Conservation (phyloP, 2,113 vertebrate genomes). For the Baryphthengus martii region DNA sequence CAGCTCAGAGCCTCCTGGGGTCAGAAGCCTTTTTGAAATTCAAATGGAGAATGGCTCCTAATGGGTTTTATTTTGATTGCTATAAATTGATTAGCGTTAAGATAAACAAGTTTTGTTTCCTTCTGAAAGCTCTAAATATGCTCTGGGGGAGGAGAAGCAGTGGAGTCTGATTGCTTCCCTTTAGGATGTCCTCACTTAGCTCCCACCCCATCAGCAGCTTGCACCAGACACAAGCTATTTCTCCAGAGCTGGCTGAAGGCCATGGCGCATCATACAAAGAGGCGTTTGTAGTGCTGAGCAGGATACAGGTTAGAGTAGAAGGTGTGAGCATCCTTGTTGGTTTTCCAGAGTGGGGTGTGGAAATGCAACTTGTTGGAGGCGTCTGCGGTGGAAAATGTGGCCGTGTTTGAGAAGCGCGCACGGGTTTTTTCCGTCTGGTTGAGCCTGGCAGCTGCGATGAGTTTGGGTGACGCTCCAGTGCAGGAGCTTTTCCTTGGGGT, state of each 20-base stretch:
- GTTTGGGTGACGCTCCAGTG: background rate
- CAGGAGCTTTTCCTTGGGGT: background rate
- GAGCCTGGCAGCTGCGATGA: background rate
- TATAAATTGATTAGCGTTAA: slow-evolving; percentile 72
- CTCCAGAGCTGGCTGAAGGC: background rate
- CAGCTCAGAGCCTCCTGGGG: slow-evolving; percentile 68
- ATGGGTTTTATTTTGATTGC: slow-evolving; percentile 78
- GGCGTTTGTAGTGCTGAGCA: background rate
- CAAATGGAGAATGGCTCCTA: slow-evolving; percentile 62
- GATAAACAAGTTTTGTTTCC: slow-evolving; percentile 66
- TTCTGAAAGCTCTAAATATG: slow-evolving; percentile 48
- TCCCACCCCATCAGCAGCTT: background rate
- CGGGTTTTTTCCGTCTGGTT: background rate
- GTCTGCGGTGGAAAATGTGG: background rate
- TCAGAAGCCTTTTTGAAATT: slow-evolving; percentile 68
- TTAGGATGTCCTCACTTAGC: background rate
- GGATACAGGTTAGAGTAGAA: background rate
- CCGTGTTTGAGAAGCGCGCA: fast-evolving
- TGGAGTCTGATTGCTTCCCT: slow-evolving; percentile 9
- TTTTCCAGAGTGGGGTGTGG: background rate
- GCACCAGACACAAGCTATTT: background rate
- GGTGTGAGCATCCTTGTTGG: background rate
- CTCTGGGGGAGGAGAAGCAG: slow-evolving; percentile 43
- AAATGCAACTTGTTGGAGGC: background rate
- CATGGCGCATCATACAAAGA: background rate